Percentiles rank a stretch among this genome's conserved stretches.
Evolutionary conservation across 2,888 invertebrate genomes (phyloP).

Genomic region (Cheilosia grossa): DNA sequence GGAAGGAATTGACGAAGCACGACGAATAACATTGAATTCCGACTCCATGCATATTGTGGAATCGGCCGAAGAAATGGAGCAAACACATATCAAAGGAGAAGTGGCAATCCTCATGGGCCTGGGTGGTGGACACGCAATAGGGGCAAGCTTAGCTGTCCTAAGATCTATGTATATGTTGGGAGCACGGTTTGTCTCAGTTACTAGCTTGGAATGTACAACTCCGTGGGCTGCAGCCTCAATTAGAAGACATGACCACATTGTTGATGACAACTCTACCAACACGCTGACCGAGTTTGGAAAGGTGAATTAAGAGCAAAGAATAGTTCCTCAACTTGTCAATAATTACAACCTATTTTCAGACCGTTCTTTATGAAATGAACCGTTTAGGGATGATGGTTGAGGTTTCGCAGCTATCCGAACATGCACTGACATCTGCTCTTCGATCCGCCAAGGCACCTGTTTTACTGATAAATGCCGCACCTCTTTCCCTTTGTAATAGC

Average conservation of each 20-base stretch:
- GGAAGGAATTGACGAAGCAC: slow-evolving; percentile 88
- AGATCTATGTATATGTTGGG: slow-evolving; percentile 87
- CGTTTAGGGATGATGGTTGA: slow-evolving; percentile 89
- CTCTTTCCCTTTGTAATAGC: slow-evolving; percentile 86
- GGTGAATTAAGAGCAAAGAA: slow-evolving; percentile 77
- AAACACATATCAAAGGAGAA: slow-evolving; percentile 85
- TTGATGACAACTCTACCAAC: slow-evolving; percentile 81
- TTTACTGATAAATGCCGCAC: slow-evolving; percentile 87
- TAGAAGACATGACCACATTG: slow-evolving; percentile 79
- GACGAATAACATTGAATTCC: slow-evolving; percentile 85
- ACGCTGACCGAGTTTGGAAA: slow-evolving; percentile 83
- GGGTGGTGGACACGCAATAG: slow-evolving; percentile 88
- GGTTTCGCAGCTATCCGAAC: slow-evolving; percentile 86
- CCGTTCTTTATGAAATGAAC: slow-evolving; percentile 87
- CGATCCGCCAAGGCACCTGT: slow-evolving; percentile 86
- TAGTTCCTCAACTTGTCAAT: slow-evolving; percentile 20
- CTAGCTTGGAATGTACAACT: slow-evolving; percentile 87
- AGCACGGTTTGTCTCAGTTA: slow-evolving; percentile 87
- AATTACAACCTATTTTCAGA: slow-evolving; percentile 79
- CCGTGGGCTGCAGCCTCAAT: slow-evolving; percentile 85
- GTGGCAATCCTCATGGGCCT: slow-evolving; percentile 87
- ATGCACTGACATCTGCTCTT: slow-evolving; percentile 86
- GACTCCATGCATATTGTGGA: slow-evolving; percentile 84
- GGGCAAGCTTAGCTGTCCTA: slow-evolving; percentile 87
- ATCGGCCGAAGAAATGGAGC: slow-evolving; percentile 85